Percentiles rank a stretch among this genome's conserved stretches.
Evolutionary conservation across 2,888 invertebrate genomes (phyloP).

Genomic region (Pristionchus fissidentatus): DNA sequence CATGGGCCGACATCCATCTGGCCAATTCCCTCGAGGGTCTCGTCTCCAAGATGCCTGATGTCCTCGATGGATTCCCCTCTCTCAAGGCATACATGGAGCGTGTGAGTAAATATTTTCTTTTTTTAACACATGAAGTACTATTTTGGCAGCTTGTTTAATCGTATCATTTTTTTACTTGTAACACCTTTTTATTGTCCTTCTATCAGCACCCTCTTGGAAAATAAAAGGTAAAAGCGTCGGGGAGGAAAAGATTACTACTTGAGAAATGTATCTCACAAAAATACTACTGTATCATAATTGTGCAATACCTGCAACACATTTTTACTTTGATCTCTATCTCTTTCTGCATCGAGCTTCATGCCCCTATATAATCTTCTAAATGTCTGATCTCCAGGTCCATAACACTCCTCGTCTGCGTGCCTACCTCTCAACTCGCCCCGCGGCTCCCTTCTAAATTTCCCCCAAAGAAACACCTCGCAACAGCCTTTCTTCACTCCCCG

Average conservation of each 20-base stretch:
- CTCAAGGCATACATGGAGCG: constrained; percentile 36
- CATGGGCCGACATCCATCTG: constrained; percentile 42
- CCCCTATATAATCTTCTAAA: neutral
- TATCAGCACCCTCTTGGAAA: too few relatives aligned
- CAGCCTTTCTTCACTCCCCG: too few relatives aligned
- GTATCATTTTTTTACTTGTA: neutral
- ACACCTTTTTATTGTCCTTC: too few relatives aligned
- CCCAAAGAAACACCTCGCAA: too few relatives aligned
- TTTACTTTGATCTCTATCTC: neutral
- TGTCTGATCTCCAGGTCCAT: neutral
- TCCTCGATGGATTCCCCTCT: constrained; percentile 24
- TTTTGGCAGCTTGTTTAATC: neutral
- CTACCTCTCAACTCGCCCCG: constrained; percentile 19
- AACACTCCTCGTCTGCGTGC: constrained; percentile 18
- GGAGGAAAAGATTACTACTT: too few relatives aligned
- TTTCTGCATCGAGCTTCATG: neutral
- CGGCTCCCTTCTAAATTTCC: constrained; percentile 3
- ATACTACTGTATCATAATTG: too few relatives aligned
- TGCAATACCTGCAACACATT: too few relatives aligned
- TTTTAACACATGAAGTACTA: neutral
- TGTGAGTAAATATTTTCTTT: neutral
- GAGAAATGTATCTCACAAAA: too few relatives aligned
- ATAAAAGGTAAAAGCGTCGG: too few relatives aligned
- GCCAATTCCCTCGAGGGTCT: constrained; percentile 9
- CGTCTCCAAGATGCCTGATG: neutral